phyloP scores from a whole-genome alignment of 2,797 vertebrate genomes.

The Aeoliscus strigatus region DNA sequence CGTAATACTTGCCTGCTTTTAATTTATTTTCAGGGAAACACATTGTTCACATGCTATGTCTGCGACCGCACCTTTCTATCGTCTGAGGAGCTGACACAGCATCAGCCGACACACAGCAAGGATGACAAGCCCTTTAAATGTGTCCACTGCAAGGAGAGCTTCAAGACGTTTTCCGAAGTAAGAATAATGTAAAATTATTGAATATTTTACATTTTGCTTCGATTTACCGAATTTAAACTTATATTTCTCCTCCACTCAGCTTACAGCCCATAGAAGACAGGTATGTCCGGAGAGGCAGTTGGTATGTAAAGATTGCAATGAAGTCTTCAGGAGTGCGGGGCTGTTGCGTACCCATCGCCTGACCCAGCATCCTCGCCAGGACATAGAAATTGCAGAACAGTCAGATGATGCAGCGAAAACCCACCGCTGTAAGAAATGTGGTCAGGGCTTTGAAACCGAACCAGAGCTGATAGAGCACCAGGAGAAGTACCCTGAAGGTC shows the following conservation, averaged over 20 bases:
- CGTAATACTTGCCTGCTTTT: background rate
- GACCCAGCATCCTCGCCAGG: conserved; percentile 69
- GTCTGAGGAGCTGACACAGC: conserved; percentile 79
- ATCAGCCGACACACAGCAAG: conserved; percentile 81
- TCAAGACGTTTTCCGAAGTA: conserved; percentile 80
- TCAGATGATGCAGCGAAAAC: conserved; percentile 66
- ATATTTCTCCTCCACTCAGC: conserved; percentile 41
- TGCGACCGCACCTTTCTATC: conserved; percentile 78
- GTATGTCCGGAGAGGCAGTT: conserved; percentile 80
- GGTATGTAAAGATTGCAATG: conserved; percentile 75
- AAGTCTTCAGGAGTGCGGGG: conserved; percentile 76
- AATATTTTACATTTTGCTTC: no score
- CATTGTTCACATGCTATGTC: conserved; percentile 83
- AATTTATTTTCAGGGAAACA: conserved; percentile 67
- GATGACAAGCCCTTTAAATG: conserved; percentile 84
- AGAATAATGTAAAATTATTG: conserved; percentile 13
- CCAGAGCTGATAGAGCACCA: conserved; percentile 72
- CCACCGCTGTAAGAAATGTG: conserved; percentile 75
- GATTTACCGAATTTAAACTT: no score
- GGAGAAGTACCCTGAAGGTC: conserved; percentile 74
- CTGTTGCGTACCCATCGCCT: conserved; percentile 77
- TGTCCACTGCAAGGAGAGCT: conserved; percentile 77
- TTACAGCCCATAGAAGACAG: conserved; percentile 77
- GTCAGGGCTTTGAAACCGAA: conserved; percentile 72
- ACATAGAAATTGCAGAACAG: conserved; percentile 58